A percentile compares a stretch with the other conserved stretches of the same genome.
phyloP scores from a whole-genome alignment of 1,140 invertebrate species.

The Drosophila sp. region DNA sequence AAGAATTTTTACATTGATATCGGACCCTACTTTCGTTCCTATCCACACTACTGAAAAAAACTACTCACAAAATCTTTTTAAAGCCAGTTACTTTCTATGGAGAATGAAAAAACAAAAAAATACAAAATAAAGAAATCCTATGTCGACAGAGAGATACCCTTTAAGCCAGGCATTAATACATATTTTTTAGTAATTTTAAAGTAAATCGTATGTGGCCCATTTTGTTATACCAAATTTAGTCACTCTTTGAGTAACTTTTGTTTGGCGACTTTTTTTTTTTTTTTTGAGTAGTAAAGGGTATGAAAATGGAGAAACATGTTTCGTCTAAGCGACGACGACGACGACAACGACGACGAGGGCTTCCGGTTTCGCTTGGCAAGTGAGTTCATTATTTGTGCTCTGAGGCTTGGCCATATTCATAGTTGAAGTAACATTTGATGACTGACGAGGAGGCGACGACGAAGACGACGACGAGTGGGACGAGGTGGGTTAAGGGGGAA shows the following conservation, averaged over 20 bases:
- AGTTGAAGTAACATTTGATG: conserved; percentile 54
- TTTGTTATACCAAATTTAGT: too few species aligned
- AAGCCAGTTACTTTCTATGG: conserved; percentile 56
- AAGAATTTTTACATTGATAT: too few species aligned
- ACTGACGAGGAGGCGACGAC: conserved; percentile 29
- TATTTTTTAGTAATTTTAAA: too few species aligned
- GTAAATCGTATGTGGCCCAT: too few species aligned
- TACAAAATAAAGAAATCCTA: conserved; percentile 5
- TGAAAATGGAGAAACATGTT: conserved; percentile 37
- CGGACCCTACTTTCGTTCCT: background rate
- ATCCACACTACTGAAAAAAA: conserved; percentile 6
- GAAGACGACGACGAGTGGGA: background rate
- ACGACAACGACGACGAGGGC: conserved; percentile 15
- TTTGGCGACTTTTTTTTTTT: too few species aligned
- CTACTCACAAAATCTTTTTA: conserved; percentile 28
- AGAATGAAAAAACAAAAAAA: background rate
- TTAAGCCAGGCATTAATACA: too few species aligned
- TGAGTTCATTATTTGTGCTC: conserved; percentile 39
- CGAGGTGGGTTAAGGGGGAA: conserved; percentile 12
- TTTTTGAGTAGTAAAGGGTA: background rate
- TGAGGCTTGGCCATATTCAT: conserved; percentile 38
- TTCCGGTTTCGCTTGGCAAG: conserved; percentile 44
- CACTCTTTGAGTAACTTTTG: too few species aligned
- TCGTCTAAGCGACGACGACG: conserved; percentile 21
- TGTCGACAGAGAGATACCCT: too few species aligned